Conservation (phyloP, 1,140 invertebrate species). For the Drosophila subobscura region DNA sequence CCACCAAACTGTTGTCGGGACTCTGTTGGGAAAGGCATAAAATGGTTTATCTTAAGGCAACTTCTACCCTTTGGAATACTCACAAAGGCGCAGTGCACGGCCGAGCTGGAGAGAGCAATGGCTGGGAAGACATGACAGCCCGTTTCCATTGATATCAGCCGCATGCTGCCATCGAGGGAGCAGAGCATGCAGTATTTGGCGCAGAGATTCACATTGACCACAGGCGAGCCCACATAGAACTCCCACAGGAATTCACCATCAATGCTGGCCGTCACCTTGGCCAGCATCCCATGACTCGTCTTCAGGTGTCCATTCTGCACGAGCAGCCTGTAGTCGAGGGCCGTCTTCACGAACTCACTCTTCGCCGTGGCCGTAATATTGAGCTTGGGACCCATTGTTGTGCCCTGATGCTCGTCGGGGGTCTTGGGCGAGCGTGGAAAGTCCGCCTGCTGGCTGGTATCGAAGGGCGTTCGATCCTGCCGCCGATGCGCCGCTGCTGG, state of each 20-base stretch:
- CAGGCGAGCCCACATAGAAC: constrained; percentile 71
- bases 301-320: constrained; percentile 71
- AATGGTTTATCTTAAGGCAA: background rate
- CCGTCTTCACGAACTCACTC: constrained; percentile 69
- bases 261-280: constrained; percentile 60
- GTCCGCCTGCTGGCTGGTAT: constrained; percentile 1
- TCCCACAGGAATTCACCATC: constrained; percentile 53
- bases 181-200: constrained; percentile 77
- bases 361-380: constrained; percentile 63
- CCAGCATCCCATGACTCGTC: constrained; percentile 70
- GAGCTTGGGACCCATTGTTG: constrained; percentile 55
- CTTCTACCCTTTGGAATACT: constrained; percentile 14
- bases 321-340: constrained; percentile 68
- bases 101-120: constrained; percentile 63
- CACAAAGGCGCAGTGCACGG: constrained; percentile 78
- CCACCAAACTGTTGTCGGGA: constrained; percentile 67
- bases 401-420: constrained; percentile 50
- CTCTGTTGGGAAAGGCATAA: constrained; percentile 38
- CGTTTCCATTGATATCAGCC: constrained; percentile 68
- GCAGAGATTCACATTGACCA: constrained; percentile 79
- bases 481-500: constrained; percentile 23
- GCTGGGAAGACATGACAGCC: constrained; percentile 73
- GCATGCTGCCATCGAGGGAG: constrained; percentile 75
- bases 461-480: constrained; percentile 7
- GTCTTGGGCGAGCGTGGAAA: constrained; percentile 8